Percentiles rank a stretch among this genome's conserved stretches.
Conservation (phyloP, 2,113 vertebrate species). For the Oncorhynchus kisutch region DNA sequence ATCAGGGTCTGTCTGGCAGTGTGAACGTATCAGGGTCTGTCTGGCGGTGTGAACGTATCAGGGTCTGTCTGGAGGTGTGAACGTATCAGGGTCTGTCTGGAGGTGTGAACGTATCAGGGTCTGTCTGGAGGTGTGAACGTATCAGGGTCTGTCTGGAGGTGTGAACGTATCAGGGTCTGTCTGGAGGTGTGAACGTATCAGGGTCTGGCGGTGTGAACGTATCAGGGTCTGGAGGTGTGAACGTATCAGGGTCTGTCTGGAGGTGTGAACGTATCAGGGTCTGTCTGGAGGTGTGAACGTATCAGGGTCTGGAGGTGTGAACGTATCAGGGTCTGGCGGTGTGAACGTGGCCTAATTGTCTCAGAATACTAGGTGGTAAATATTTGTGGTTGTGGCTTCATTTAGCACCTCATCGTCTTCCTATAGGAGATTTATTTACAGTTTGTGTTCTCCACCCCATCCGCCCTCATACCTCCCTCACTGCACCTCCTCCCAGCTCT, state of each 20-base stretch:
- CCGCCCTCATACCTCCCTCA: not conserved
- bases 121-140: too few relatives aligned
- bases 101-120: too few relatives aligned
- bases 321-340: not conserved
- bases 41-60: too few relatives aligned
- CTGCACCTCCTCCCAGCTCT: not conserved
- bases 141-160: too few relatives aligned
- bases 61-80: not conserved
- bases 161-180: too few relatives aligned
- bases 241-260: too few relatives aligned
- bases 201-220: not conserved
- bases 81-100: too few relatives aligned
- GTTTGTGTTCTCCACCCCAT: not conserved
- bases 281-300: too few relatives aligned
- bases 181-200: not conserved
- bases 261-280: not conserved
- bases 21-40: too few relatives aligned
- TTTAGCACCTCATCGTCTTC: not conserved
- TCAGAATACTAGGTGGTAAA: not conserved
- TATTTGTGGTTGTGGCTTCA: constrained; percentile 8
- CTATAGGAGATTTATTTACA: constrained; percentile 7
- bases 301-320: too few relatives aligned
- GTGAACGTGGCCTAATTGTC: constrained; percentile 13
- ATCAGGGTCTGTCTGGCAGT: not conserved
- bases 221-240: too few relatives aligned